Conservation (phyloP, 1,140 invertebrate genomes). For the Drosophila elegans region DNA sequence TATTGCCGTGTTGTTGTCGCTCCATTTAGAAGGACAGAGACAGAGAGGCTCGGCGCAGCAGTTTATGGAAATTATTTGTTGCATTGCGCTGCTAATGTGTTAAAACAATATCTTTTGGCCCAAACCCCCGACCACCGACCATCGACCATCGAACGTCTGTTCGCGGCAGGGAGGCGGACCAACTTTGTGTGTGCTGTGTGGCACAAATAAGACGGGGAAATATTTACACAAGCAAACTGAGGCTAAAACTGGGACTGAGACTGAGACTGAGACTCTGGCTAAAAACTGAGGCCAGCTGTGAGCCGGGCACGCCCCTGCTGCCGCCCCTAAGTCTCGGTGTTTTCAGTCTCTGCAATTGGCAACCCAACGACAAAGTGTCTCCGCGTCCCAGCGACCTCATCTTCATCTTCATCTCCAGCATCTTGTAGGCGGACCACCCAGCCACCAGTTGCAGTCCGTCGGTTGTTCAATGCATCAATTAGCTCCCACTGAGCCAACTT, state of each 20-base stretch:
- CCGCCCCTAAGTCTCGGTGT: slow-evolving; percentile 54
- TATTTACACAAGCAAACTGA: slow-evolving; percentile 72
- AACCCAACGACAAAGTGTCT: slow-evolving; percentile 71
- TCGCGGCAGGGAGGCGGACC: not conserved
- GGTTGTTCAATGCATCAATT: slow-evolving; percentile 57
- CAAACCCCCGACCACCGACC: slow-evolving; percentile 17
- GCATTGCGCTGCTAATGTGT: slow-evolving; percentile 85
- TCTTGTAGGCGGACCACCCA: slow-evolving; percentile 68
- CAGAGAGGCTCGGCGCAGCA: slow-evolving; percentile 34
- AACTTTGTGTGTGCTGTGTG: slow-evolving; percentile 58
- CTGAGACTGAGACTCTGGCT: not conserved
- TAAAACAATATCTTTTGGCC: slow-evolving; percentile 79
- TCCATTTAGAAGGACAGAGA: slow-evolving; percentile 51
- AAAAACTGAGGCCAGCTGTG: slow-evolving; percentile 60
- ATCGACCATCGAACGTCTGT: no score
- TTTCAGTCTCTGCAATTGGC: slow-evolving; percentile 55
- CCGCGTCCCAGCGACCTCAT: slow-evolving; percentile 4
- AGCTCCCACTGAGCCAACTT: slow-evolving; percentile 64
- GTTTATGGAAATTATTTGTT: slow-evolving; percentile 85
- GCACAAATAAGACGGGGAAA: slow-evolving; percentile 75
- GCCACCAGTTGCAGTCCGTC: slow-evolving; percentile 36
- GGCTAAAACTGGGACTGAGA: slow-evolving; percentile 1
- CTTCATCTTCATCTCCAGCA: not conserved
- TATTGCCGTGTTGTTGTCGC: slow-evolving; percentile 47
- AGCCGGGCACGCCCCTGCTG: slow-evolving; percentile 62